Conservation (phyloP, 1,140 invertebrate genomes). For the Liolophura sinensis region DNA sequence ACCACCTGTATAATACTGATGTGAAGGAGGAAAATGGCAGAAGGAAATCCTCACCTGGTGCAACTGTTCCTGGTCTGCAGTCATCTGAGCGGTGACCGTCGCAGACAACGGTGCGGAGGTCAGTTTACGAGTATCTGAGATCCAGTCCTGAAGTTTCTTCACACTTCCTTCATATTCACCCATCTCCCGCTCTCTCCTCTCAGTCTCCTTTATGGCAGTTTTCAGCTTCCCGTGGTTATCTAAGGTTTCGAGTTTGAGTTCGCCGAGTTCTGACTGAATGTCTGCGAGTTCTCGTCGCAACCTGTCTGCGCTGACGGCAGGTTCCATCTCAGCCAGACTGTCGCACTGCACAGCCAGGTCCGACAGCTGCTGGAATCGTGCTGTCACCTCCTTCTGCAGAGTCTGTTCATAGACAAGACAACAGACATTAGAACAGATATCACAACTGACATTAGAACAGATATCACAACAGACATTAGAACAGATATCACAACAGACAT, state of each 20-base stretch:
- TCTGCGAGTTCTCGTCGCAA: constrained; percentile 63
- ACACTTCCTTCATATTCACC: constrained; percentile 75
- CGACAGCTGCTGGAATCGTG: constrained; percentile 64
- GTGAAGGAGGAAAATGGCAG: constrained; percentile 62
- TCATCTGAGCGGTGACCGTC: constrained; percentile 57
- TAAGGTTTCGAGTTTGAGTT: constrained; percentile 42
- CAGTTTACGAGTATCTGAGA: constrained; percentile 69
- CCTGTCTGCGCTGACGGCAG: constrained; percentile 55
- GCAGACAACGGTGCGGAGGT: constrained; percentile 35
- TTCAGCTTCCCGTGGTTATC: constrained; percentile 60
- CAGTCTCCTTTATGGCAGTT: constrained; percentile 59
- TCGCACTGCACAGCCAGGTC: constrained; percentile 65
- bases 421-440: too few relatives aligned
- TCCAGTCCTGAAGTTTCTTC: constrained; percentile 72
- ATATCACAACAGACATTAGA: too few relatives aligned
- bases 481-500: too few relatives aligned
- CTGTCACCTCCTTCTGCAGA: constrained; percentile 64
- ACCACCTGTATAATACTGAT: constrained; percentile 9
- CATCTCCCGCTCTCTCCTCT: constrained; percentile 71
- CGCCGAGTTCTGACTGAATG: constrained; percentile 63
- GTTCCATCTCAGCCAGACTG: constrained; percentile 56
- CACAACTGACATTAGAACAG: too few relatives aligned
- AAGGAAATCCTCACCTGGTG: constrained; percentile 56
- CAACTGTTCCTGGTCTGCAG: constrained; percentile 57
- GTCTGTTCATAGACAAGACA: constrained; percentile 31